Conservation (phyloP, 2,888 invertebrate genomes). For the Dugesia japonica region DNA sequence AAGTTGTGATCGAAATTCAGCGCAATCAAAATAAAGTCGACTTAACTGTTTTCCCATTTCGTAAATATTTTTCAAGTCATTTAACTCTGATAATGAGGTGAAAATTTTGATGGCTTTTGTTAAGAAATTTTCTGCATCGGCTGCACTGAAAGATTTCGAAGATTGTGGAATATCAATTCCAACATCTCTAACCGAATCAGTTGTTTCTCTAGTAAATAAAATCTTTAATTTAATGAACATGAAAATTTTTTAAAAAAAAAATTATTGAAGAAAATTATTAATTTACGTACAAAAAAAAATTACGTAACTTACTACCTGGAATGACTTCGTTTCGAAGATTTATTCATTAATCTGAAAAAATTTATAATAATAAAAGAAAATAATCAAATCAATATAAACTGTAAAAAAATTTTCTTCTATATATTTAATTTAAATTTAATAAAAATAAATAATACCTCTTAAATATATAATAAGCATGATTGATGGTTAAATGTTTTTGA, state of each 20-base stretch:
- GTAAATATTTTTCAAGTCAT: slow-evolving; percentile 32
- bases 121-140: slow-evolving; percentile 27
- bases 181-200: slow-evolving; percentile 6
- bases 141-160: slow-evolving; percentile 23
- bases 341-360: slow-evolving; percentile 20
- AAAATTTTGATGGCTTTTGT: slow-evolving; percentile 27
- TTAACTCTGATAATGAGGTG: slow-evolving; percentile 29
- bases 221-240: background rate
- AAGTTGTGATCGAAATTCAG: slow-evolving; percentile 25
- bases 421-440: background rate
- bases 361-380: background rate
- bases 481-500: background rate
- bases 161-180: slow-evolving; percentile 30
- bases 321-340: slow-evolving; percentile 13
- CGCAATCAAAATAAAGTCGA: slow-evolving; percentile 32
- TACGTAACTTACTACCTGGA: background rate
- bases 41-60: slow-evolving; percentile 34
- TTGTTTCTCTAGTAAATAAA: background rate
- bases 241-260: background rate
- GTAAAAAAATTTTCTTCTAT: no score
- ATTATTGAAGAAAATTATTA: no score
- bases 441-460: background rate
- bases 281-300: no score
- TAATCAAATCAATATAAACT: background rate
- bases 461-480: background rate